phyloP scores from a whole-genome alignment of 2,888 invertebrate species.

The Blomia tropicalis region DNA sequence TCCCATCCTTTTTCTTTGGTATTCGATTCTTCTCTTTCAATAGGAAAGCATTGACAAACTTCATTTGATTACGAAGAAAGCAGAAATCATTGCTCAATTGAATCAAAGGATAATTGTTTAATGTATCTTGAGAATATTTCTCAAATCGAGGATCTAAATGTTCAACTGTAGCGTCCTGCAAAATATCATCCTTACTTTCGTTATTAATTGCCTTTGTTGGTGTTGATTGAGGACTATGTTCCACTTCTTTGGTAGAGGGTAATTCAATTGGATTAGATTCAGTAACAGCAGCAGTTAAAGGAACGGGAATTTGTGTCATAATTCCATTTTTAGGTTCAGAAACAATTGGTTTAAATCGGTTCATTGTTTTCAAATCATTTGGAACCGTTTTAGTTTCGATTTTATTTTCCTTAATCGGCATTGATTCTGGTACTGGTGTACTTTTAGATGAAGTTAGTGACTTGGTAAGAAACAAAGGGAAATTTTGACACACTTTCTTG shows the following conservation, averaged over 20 bases:
- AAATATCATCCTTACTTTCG: too few relatives aligned
- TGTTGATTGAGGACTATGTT: not conserved
- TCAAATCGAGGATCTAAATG: not conserved
- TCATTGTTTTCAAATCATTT: not conserved
- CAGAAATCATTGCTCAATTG: not conserved
- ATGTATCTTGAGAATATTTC: not conserved
- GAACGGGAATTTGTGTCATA: not conserved
- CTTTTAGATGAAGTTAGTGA: not conserved
- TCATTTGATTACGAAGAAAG: slow-evolving; percentile 5
- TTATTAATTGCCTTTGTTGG: not conserved
- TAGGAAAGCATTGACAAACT: not conserved
- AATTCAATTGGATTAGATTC: too few relatives aligned
- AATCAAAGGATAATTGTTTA: not conserved
- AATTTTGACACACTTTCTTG: not conserved
- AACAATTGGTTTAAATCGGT: not conserved
- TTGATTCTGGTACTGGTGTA: not conserved
- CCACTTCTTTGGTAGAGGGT: not conserved
- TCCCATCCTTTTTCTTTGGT: not conserved
- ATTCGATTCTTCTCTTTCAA: not conserved
- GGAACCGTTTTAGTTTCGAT: not conserved
- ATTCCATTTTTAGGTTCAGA: not conserved
- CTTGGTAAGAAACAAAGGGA: not conserved
- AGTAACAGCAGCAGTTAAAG: not conserved
- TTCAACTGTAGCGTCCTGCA: too few relatives aligned
- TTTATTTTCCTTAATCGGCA: not conserved